Base-by-base conservation (phyloP, 2,888 invertebrate species). In the Bembecia ichneumoniformis region DNA sequence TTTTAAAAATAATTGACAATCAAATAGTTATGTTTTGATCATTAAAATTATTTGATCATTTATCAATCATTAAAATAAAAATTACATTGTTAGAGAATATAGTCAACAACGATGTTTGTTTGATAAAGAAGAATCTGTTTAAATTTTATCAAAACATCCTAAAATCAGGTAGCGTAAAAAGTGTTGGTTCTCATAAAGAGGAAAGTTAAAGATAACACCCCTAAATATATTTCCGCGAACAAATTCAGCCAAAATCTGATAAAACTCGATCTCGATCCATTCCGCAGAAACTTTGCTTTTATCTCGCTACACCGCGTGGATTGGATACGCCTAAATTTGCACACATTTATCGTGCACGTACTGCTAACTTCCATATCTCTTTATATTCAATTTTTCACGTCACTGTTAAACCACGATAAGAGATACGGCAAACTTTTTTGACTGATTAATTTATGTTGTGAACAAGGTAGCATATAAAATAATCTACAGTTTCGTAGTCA, bases 281-380 rank as follows among this genome's bases (percentile, higher is more conserved):
- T 76, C 60, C 61, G 62, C 63, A 52, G 52, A 59, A 77, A 77
- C 69, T 77, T 75, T 68, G 51, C 68, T 70, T 73, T 76, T 74
- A 76, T 76, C 74, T 72, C 57, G 28, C 28, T 54, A 50, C 58
- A 56, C 54, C 16, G 28, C 28, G 44, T 44, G 54, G 60, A 60
- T 60, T 58, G 60, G 62, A 58, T 60, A 63, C 59, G 59, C 66
- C 67, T 60, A 66, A 71, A 72, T 74, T 74, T 74, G 71, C 73
- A 65, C 68, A 71, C 65, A 60, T 67, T 73, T 72, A 71, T 70
- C 71, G 64, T 51, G 49, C 53, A 56, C 51, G 49, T 53, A 56
- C 40, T 14, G 55, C 58, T 66, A 76, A 72, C 63, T 73, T 74
- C 53, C 60, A 64, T 68, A 68, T 69, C 64, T 62, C 67, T 73